phyloP scores from a whole-genome alignment of 2,113 vertebrate genomes.

The Irena cyanogastra region DNA sequence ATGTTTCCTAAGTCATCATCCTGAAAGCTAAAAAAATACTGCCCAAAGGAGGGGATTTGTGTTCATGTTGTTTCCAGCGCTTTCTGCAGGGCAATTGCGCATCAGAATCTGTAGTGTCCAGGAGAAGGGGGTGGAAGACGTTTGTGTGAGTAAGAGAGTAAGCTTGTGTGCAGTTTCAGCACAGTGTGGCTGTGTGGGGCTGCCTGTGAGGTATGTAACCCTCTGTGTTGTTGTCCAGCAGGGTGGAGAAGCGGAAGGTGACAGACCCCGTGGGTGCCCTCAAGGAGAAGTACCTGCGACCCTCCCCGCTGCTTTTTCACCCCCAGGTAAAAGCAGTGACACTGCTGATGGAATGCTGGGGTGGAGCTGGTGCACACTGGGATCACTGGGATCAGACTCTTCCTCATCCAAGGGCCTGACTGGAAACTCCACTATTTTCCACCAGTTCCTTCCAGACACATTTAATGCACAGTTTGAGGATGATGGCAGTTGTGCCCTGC shows the following conservation, averaged over 20 bases:
- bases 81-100: neutral
- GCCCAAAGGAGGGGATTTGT: neutral
- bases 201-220: constrained; percentile 85
- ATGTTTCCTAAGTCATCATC: neutral
- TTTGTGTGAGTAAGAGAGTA: neutral
- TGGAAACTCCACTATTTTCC: neutral
- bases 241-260: constrained; percentile 99
- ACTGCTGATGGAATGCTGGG: neutral
- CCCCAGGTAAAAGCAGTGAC: constrained; percentile 82
- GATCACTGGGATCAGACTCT: neutral
- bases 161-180: fast-evolving
- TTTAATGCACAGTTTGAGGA: neutral
- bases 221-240: constrained; percentile 96
- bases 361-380: neutral
- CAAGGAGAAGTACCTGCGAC: constrained; percentile 95
- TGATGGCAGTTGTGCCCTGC: neutral
- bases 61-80: neutral
- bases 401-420: neutral
- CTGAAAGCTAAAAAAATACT: neutral
- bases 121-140: fast-evolving
- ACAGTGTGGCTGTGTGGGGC: neutral
- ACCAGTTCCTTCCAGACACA: neutral
- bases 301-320: constrained; percentile 91
- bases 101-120: too few species aligned
- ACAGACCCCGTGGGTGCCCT: constrained; percentile 92